Evolutionary conservation across 2,888 invertebrate species (phyloP).

Genomic region (Ophion ventricosus): DNA sequence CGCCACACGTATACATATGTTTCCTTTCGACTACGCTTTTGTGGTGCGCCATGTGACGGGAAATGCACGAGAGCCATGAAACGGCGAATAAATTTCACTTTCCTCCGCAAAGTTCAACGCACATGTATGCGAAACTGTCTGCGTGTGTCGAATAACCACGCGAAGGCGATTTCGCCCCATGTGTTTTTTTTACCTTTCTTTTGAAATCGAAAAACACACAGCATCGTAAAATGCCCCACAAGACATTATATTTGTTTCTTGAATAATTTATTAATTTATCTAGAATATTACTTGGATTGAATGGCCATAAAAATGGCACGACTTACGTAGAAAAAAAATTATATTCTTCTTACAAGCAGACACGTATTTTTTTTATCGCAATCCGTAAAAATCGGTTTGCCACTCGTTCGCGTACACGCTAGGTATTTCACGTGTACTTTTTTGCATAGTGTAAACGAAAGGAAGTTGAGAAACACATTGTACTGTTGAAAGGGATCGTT

Average conservation of each 20-base stretch:
- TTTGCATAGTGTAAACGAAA: background rate
- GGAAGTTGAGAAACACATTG: background rate
- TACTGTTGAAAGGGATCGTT: background rate
- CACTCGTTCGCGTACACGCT: background rate
- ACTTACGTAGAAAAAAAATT: background rate
- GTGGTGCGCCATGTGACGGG: constrained; percentile 45
- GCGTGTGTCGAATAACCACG: background rate
- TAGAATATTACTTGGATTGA: background rate
- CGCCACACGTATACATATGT: constrained; percentile 11
- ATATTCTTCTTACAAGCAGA: background rate
- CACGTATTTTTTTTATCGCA: background rate
- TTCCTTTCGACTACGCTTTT: constrained; percentile 36
- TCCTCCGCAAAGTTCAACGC: constrained; percentile 58
- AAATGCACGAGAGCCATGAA: constrained; percentile 56
- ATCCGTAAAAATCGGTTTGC: background rate
- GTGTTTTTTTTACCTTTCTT: background rate
- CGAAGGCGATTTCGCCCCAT: background rate
- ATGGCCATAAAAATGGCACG: background rate
- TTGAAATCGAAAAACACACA: background rate
- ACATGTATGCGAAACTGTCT: background rate
- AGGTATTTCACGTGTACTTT: background rate
- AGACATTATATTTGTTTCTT: background rate
- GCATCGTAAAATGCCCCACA: background rate
- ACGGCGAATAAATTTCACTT: constrained; percentile 66
- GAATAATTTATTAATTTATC: background rate